Percentiles rank a stretch among this genome's conserved stretches.
These are phyloP conservation scores for Apomyelois bistriatella DNA, from an alignment of 2,888 invertebrate species.

Conservation along the genomic window DNA sequence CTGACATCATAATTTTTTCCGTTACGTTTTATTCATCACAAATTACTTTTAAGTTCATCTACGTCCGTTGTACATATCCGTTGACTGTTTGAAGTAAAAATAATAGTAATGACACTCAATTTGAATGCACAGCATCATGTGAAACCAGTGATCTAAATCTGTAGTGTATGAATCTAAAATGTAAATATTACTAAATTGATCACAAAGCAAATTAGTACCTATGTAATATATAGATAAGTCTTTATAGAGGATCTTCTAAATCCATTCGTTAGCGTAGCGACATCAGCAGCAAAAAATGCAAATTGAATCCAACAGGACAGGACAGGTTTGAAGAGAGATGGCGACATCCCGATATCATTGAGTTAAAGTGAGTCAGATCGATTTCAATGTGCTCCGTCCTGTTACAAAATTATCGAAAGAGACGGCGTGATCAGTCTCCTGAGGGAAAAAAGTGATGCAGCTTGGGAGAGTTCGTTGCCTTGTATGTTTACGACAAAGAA, in stretches of 20 bases:
- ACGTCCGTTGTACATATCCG: too few species aligned
- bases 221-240: not conserved
- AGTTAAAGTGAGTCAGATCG: constrained; percentile 68
- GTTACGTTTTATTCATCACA: too few species aligned
- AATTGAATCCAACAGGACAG: constrained; percentile 51
- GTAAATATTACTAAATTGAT: not conserved
- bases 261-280: constrained; percentile 29
- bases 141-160: too few species aligned
- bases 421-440: constrained; percentile 42
- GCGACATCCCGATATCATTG: constrained; percentile 48
- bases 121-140: too few species aligned
- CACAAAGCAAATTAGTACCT: not conserved
- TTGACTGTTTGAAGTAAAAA: too few species aligned
- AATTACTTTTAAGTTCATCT: too few species aligned
- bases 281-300: constrained; percentile 50
- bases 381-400: constrained; percentile 51
- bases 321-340: constrained; percentile 54
- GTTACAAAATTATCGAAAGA: constrained; percentile 51
- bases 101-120: too few species aligned
- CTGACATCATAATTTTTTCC: too few species aligned
- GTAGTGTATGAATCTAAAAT: too few species aligned
- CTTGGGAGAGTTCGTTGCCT: constrained; percentile 62
- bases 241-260: constrained; percentile 1
- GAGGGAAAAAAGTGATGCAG: constrained; percentile 44
- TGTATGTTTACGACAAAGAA: constrained; percentile 50